A percentile compares a stretch with the other conserved stretches of the same genome.
Conservation (phyloP, 2,888 invertebrate species). For the Ormia ochracea region DNA sequence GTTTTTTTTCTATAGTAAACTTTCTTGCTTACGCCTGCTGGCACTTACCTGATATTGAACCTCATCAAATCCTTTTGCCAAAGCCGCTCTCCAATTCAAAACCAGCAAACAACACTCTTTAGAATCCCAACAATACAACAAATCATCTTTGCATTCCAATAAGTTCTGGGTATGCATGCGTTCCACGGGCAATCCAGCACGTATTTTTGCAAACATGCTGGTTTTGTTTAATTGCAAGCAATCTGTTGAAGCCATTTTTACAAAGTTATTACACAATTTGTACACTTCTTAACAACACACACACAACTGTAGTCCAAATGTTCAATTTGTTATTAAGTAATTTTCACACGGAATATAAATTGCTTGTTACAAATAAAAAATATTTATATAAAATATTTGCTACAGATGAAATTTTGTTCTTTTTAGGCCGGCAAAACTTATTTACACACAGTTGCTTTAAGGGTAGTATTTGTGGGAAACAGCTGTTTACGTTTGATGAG, state of each 20-base stretch:
- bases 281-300: constrained; percentile 22
- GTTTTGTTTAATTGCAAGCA: constrained; percentile 79
- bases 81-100: constrained; percentile 78
- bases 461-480: constrained; percentile 26
- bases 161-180: constrained; percentile 79
- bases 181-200: constrained; percentile 78
- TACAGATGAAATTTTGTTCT: neutral
- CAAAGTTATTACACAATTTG: neutral
- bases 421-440: constrained; percentile 37
- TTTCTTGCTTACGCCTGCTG: neutral
- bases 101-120: constrained; percentile 79
- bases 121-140: constrained; percentile 81
- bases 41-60: constrained; percentile 64
- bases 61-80: constrained; percentile 49
- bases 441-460: constrained; percentile 31
- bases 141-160: constrained; percentile 80
- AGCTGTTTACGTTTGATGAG: neutral
- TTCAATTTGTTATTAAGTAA: neutral
- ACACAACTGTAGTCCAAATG: neutral
- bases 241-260: constrained; percentile 74
- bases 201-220: constrained; percentile 79
- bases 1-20: too few relatives aligned
- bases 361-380: neutral
- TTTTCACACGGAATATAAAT: neutral
- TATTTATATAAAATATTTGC: constrained; percentile 20